phyloP scores from a whole-genome alignment of 2,797 vertebrate genomes.

The Eleutherodactylus coqui region DNA sequence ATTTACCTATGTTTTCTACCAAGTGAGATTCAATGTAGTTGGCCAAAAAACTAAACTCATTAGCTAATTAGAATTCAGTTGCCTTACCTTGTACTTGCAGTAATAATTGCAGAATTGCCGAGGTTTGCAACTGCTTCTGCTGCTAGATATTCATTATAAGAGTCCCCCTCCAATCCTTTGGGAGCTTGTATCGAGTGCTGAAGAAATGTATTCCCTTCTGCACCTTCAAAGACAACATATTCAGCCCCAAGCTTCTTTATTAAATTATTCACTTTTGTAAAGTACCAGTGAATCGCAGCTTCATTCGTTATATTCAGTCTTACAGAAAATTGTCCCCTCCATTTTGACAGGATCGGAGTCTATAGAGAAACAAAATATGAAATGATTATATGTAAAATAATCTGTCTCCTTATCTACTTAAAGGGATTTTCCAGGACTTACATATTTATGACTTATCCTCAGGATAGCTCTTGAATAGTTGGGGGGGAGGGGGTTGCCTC shows the following conservation, averaged over 20 bases:
- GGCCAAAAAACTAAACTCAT: not conserved
- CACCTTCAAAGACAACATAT: constrained; percentile 82
- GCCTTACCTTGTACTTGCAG: constrained; percentile 82
- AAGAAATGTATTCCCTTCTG: constrained; percentile 80
- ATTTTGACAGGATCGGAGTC: constrained; percentile 85
- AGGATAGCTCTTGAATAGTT: too few species aligned
- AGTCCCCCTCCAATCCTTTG: constrained; percentile 73
- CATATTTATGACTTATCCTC: too few species aligned
- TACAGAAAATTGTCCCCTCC: constrained; percentile 84
- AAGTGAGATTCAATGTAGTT: not conserved
- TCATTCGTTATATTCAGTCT: constrained; percentile 86
- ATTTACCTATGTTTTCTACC: not conserved
- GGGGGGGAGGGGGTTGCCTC: too few species aligned
- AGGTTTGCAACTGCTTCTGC: constrained; percentile 75
- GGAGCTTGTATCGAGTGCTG: constrained; percentile 76
- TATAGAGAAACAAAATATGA: constrained; percentile 61
- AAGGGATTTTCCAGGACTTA: too few species aligned
- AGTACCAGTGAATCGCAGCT: constrained; percentile 82
- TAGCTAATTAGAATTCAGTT: not conserved
- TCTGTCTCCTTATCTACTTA: too few species aligned
- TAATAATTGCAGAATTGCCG: constrained; percentile 81
- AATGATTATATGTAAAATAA: not conserved
- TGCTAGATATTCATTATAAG: constrained; percentile 78
- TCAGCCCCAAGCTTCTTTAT: constrained; percentile 79
- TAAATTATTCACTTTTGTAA: constrained; percentile 78